Evolutionary conservation across 2,888 invertebrate species (phyloP).

Genomic region (Abrostola tripartita): DNA sequence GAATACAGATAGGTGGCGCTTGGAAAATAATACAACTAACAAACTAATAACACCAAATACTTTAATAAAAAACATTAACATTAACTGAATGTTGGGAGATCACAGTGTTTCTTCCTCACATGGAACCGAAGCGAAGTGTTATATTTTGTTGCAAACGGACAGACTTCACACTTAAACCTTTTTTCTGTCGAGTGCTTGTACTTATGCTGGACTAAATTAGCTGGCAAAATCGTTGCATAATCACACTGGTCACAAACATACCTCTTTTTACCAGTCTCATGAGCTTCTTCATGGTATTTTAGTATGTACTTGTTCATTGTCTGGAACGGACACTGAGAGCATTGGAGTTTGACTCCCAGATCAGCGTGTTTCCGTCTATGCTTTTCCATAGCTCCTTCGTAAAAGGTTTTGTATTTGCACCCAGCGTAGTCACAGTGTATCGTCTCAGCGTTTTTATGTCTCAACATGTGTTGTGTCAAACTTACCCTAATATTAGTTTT

Average conservation of each 20-base stretch:
- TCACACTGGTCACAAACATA: constrained; percentile 82
- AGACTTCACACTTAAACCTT: constrained; percentile 83
- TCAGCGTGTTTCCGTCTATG: constrained; percentile 77
- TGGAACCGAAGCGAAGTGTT: constrained; percentile 84
- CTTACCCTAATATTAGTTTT: constrained; percentile 73
- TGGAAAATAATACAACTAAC: constrained; percentile 31
- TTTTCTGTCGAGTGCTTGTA: constrained; percentile 83
- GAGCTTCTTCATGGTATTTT: constrained; percentile 82
- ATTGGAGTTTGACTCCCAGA: constrained; percentile 78
- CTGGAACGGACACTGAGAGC: constrained; percentile 79
- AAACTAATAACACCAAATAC: constrained; percentile 71
- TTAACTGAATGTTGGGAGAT: constrained; percentile 79
- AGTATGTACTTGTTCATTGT: constrained; percentile 84
- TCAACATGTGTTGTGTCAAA: constrained; percentile 79
- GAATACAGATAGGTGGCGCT: constrained; percentile 5
- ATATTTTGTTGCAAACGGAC: constrained; percentile 83
- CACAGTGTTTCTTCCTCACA: constrained; percentile 85
- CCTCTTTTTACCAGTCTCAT: constrained; percentile 77
- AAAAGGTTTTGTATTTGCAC: constrained; percentile 80
- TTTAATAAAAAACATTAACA: constrained; percentile 59
- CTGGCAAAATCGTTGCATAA: constrained; percentile 81
- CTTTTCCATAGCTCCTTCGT: constrained; percentile 79
- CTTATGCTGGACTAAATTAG: constrained; percentile 82
- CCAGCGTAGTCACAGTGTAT: constrained; percentile 73
- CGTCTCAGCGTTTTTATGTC: constrained; percentile 80